A percentile compares a stretch with the other conserved stretches of the same genome.
These are phyloP conservation scores for Asteroscopus sphinx DNA, from an alignment of 2,888 invertebrate species.

Conservation along the genomic window DNA sequence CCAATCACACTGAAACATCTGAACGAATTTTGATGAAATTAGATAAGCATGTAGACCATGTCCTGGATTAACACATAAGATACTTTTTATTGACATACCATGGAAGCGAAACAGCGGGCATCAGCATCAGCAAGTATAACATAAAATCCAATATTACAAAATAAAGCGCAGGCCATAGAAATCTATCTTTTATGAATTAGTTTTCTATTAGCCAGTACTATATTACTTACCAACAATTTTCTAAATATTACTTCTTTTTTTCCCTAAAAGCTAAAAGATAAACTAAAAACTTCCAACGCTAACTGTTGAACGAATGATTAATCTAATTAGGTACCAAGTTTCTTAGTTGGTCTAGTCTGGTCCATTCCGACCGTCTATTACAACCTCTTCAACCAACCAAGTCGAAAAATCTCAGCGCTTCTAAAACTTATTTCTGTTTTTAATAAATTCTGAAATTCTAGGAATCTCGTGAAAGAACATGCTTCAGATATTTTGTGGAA, in stretches of 20 bases:
- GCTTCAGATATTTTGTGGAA: slow-evolving; percentile 20
- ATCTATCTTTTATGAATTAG: no score
- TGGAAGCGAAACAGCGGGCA: no score
- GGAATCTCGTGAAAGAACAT: slow-evolving; percentile 11
- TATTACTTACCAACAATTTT: no score
- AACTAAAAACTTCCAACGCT: background rate
- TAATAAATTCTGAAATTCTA: slow-evolving; percentile 19
- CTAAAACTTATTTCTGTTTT: slow-evolving; percentile 1
- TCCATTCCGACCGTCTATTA: background rate
- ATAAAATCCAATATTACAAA: no score
- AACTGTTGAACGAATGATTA: background rate
- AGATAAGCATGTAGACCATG: no score
- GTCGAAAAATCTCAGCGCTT: slow-evolving; percentile 1
- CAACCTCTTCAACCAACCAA: background rate
- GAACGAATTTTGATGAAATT: no score
- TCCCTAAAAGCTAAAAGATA: background rate
- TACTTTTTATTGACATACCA: no score
- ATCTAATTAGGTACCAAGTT: background rate
- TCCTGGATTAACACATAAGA: no score
- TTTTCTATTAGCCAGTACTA: no score
- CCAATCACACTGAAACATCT: no score
- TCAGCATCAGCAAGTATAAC: no score
- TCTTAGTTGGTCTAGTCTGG: background rate
- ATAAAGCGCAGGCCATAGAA: no score
- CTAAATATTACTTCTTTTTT: background rate